Evolutionary conservation across 2,113 vertebrate genomes (phyloP).

Genomic region (Nyctereutes procyonoides): DNA sequence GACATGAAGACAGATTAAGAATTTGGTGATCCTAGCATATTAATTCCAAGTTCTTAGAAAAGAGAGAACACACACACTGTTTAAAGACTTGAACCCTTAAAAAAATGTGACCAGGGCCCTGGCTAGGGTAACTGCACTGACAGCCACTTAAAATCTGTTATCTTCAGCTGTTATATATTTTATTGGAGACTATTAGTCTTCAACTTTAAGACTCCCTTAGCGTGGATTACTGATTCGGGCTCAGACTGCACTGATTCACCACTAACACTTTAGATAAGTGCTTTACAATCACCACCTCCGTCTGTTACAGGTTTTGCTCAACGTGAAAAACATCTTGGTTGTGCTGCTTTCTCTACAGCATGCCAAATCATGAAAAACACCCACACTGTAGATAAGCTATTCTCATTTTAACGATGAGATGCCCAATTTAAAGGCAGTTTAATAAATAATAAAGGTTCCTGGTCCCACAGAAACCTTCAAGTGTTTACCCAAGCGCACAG

Average conservation of each 20-base stretch:
- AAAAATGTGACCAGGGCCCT: neutral
- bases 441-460: neutral
- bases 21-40: neutral
- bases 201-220: neutral
- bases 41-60: neutral
- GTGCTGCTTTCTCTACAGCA: neutral
- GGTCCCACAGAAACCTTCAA: neutral
- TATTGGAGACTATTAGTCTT: neutral
- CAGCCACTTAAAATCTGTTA: neutral
- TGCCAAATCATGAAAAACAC: constrained; percentile 67
- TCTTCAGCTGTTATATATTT: neutral
- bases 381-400: constrained; percentile 12
- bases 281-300: constrained; percentile 47
- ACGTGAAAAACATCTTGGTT: constrained; percentile 60
- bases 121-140: neutral
- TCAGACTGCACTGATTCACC: constrained; percentile 40
- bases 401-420: neutral
- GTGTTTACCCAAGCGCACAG: neutral
- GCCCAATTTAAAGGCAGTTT: neutral
- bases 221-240: neutral
- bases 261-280: constrained; percentile 28
- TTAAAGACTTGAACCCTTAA: neutral
- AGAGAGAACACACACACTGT: neutral
- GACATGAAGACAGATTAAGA: neutral
- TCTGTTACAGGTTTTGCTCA: constrained; percentile 61